These are phyloP conservation scores for Paralvinella palmiformis DNA, from an alignment of 1,140 invertebrate species.

Conservation along the genomic window DNA sequence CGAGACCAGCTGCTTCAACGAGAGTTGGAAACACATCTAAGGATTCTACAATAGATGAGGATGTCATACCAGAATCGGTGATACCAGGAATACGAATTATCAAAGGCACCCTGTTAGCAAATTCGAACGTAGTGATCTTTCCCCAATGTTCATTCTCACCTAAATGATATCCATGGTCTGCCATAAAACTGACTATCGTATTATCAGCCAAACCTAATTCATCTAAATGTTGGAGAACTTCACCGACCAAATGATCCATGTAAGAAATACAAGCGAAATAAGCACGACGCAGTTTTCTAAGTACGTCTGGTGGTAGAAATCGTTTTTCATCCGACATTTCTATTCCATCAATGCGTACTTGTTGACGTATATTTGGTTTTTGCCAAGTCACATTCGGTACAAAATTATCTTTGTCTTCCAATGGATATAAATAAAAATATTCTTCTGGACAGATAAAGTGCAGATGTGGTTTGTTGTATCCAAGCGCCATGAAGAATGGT, in stretches of 20 bases:
- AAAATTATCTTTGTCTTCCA: constrained; percentile 6
- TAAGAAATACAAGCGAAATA: constrained; percentile 20
- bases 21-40: constrained; percentile 80
- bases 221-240: not conserved
- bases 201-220: not conserved
- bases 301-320: not conserved
- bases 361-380: not conserved
- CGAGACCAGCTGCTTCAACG: constrained; percentile 62
- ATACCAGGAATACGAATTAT: constrained; percentile 23
- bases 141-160: constrained; percentile 19
- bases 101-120: constrained; percentile 24
- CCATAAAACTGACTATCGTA: not conserved
- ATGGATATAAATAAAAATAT: constrained; percentile 2
- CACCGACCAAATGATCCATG: not conserved
- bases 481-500: not conserved
- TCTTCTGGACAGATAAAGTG: not conserved
- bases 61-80: not conserved
- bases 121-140: constrained; percentile 24
- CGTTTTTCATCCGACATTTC: not conserved
- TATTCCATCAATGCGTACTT: too few relatives aligned
- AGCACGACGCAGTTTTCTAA: not conserved
- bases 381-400: constrained; percentile 17
- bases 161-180: constrained; percentile 2
- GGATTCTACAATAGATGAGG: constrained; percentile 59
- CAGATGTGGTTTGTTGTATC: constrained; percentile 2